Evolutionary conservation across 2,797 vertebrate species (phyloP).

Genomic region (Phylloscopus collybita): DNA sequence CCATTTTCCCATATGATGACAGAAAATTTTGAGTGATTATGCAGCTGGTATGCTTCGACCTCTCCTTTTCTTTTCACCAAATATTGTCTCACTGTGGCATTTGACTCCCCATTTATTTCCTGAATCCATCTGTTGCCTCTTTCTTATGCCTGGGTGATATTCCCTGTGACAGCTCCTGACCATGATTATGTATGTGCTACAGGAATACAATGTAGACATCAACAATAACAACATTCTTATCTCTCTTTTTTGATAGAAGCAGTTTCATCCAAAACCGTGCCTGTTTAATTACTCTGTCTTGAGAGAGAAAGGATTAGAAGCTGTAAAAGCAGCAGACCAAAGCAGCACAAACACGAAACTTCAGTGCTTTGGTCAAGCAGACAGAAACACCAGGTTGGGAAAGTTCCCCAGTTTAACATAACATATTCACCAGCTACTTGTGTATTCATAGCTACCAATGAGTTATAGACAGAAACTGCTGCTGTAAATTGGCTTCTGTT

Average conservation of each 20-base stretch:
- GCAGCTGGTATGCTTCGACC: slow-evolving; percentile 12
- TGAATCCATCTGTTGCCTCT: not conserved
- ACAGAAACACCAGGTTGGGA: not conserved
- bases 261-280: not conserved
- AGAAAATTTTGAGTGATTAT: not conserved
- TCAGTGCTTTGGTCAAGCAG: not conserved
- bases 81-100: not conserved
- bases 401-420: not conserved
- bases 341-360: not conserved
- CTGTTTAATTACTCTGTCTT: not conserved
- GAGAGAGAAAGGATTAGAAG: not conserved
- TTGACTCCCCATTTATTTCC: not conserved
- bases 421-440: not conserved
- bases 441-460: not conserved
- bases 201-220: not conserved
- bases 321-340: not conserved
- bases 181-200: not conserved
- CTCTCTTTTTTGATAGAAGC: not conserved
- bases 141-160: not conserved
- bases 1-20: not conserved
- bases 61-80: slow-evolving; percentile 7
- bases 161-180: not conserved
- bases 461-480: not conserved
- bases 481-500: not conserved
- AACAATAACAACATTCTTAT: not conserved